phyloP scores from a whole-genome alignment of 2,888 invertebrate species.

The Carpatolechia fugitivella region DNA sequence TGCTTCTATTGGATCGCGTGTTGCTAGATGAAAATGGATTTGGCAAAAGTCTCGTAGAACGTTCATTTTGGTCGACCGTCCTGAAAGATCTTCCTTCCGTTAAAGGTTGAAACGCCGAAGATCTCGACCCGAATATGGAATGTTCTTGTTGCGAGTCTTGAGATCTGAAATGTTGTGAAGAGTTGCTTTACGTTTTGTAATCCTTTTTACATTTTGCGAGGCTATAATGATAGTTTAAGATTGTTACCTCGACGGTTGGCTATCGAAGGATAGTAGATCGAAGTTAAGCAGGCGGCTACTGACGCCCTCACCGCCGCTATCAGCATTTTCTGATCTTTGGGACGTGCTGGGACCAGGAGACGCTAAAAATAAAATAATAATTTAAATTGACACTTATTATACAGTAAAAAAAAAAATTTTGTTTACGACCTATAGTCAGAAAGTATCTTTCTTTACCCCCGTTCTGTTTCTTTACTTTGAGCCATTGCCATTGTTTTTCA shows the following conservation, averaged over 20 bases:
- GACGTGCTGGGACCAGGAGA: conserved; percentile 47
- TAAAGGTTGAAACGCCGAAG: conserved; percentile 67
- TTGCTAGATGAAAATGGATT: conserved; percentile 60
- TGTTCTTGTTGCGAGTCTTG: conserved; percentile 45
- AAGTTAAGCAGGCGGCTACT: conserved; percentile 56
- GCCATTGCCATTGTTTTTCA: no score
- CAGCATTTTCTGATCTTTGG: conserved; percentile 32
- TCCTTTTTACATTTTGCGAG: not conserved
- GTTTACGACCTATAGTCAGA: no score
- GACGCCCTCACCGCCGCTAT: conserved; percentile 40
- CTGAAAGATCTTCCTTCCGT: conserved; percentile 50
- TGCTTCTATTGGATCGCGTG: conserved; percentile 37
- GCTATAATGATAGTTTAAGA: not conserved
- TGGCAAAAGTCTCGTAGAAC: conserved; percentile 53
- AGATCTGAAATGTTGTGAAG: conserved; percentile 39
- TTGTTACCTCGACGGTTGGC: conserved; percentile 45
- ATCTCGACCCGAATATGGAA: conserved; percentile 55
- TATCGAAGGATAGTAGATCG: conserved; percentile 59
- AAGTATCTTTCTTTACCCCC: no score
- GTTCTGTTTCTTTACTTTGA: no score
- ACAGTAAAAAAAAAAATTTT: no score
- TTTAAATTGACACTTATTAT: not conserved
- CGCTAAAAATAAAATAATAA: conserved; percentile 14
- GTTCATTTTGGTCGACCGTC: conserved; percentile 51
- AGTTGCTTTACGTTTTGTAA: not conserved